Percentiles rank a stretch among this genome's conserved stretches.
Conservation (phyloP, 1,140 invertebrate genomes). For the Protaetia brevitarsis region DNA sequence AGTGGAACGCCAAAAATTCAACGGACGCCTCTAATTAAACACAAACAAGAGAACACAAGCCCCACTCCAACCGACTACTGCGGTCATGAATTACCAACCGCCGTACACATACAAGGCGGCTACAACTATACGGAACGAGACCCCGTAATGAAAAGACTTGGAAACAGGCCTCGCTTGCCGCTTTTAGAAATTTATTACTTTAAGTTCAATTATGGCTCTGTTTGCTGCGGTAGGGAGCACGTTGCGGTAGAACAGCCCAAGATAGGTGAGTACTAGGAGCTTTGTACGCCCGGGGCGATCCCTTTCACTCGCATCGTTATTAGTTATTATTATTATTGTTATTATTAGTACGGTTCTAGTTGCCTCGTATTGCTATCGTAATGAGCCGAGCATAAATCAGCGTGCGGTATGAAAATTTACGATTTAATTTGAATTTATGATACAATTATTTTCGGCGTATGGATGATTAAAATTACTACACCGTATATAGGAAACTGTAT, state of each 20-base stretch:
- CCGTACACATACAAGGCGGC: background rate
- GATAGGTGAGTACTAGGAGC: background rate
- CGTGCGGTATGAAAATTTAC: background rate
- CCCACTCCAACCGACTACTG: background rate
- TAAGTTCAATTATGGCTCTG: slow-evolving; percentile 10
- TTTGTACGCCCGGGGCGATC: background rate
- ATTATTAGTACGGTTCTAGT: background rate
- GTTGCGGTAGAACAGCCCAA: background rate
- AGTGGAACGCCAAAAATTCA: background rate
- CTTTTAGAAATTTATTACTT: background rate
- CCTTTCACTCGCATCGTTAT: background rate
- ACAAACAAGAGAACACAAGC: slow-evolving; percentile 7
- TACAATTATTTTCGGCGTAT: slow-evolving; percentile 1
- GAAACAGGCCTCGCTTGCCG: background rate
- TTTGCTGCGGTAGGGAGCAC: background rate
- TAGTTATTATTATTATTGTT: slow-evolving; percentile 3
- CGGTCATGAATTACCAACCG: background rate
- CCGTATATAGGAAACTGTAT: too few species aligned
- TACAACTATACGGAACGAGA: background rate
- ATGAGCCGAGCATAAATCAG: background rate
- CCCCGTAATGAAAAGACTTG: slow-evolving; percentile 1
- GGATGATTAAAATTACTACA: slow-evolving; percentile 14
- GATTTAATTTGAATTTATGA: slow-evolving; percentile 16
- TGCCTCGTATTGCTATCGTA: background rate
- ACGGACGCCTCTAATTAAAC: slow-evolving; percentile 8